These are phyloP conservation scores for Tringa solitaria DNA, from an alignment of 2,113 vertebrate species.

Conservation along the genomic window DNA sequence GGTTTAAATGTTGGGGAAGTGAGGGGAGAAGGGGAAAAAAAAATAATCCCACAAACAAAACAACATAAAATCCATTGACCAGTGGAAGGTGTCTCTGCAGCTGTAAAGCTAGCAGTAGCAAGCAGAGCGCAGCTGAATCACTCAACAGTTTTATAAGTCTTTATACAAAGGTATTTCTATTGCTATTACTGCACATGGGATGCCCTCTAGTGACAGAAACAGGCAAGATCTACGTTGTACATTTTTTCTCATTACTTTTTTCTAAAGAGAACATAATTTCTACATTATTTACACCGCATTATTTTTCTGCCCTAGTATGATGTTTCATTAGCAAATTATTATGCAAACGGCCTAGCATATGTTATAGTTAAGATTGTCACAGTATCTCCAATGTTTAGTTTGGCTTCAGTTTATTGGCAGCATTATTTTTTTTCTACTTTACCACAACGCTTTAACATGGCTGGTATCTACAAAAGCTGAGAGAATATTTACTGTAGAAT, in stretches of 20 bases:
- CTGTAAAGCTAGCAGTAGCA: background rate
- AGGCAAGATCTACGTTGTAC: background rate
- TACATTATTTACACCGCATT: background rate
- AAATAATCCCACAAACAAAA: background rate
- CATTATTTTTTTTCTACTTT: background rate
- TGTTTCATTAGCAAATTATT: background rate
- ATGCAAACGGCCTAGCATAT: background rate
- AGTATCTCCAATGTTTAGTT: background rate
- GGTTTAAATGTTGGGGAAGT: background rate
- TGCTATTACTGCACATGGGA: background rate
- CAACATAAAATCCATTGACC: background rate
- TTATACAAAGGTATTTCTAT: background rate
- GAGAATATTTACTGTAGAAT: background rate
- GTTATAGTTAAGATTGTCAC: background rate
- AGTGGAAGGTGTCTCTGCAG: background rate
- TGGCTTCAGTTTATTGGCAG: background rate
- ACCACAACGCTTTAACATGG: background rate
- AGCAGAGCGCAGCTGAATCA: background rate
- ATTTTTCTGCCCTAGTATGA: background rate
- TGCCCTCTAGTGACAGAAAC: conserved; percentile 71
- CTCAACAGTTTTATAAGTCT: background rate
- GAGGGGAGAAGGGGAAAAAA: background rate
- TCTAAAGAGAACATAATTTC: background rate
- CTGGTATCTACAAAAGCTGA: background rate
- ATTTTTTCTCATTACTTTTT: background rate